Percentiles rank a stretch among this genome's conserved stretches.
phyloP scores from a whole-genome alignment of 2,797 vertebrate species.

The Morus bassanus region DNA sequence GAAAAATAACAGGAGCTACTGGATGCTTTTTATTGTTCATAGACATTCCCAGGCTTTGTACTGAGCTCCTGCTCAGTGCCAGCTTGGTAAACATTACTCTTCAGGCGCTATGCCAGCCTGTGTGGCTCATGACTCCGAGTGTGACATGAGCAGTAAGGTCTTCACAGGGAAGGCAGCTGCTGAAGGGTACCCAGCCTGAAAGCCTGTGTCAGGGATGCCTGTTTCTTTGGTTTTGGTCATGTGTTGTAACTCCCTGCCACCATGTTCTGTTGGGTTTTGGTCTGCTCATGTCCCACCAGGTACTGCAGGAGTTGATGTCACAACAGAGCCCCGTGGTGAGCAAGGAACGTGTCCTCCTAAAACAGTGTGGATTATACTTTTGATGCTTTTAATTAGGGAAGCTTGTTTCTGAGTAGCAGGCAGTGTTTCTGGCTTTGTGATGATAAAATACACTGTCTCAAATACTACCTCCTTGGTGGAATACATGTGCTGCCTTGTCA shows the following conservation, averaged over 20 bases:
- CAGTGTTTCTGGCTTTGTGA: background rate
- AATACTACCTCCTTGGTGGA: background rate
- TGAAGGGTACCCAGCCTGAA: background rate
- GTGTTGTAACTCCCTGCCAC: background rate
- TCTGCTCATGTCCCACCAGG: background rate
- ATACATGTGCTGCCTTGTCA: background rate
- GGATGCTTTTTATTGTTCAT: background rate
- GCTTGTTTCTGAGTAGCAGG: background rate
- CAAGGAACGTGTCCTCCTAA: background rate
- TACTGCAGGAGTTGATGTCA: background rate
- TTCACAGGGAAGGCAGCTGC: background rate
- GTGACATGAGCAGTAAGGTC: background rate
- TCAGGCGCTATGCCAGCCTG: rapidly evolving
- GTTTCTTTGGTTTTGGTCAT: background rate
- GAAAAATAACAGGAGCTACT: background rate
- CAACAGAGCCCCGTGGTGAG: background rate
- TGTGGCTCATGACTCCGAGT: background rate
- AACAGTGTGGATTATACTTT: background rate
- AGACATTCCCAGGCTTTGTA: background rate
- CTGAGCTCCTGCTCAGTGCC: background rate
- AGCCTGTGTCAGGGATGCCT: background rate
- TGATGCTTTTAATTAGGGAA: background rate
- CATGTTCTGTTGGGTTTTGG: background rate
- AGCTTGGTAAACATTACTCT: background rate
- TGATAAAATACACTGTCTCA: background rate